phyloP scores from a whole-genome alignment of 64 coral and sea anemone species.

The Astreopora myriophthalma region DNA sequence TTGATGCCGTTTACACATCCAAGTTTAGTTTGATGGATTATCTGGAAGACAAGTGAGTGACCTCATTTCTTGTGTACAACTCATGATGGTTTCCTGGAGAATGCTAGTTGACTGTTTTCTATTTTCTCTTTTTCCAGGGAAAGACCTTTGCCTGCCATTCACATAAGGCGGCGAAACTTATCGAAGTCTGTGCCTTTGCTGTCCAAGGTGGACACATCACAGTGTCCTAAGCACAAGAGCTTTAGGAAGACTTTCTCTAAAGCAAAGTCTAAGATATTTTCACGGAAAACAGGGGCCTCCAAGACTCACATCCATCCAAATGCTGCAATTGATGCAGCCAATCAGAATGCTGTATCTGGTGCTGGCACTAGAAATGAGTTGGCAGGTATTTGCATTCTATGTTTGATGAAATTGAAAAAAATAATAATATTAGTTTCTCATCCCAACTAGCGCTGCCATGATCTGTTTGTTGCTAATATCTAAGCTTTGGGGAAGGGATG shows the following conservation, averaged over 20 bases:
- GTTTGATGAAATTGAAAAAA: no score
- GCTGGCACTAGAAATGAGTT: constrained; percentile 74
- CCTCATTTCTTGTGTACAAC: no score
- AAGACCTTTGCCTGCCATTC: constrained; percentile 77
- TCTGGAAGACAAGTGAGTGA: constrained; percentile 92
- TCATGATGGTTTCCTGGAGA: no score
- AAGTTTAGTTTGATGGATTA: constrained; percentile 98
- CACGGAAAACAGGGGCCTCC: constrained; percentile 71
- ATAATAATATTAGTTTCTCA: no score
- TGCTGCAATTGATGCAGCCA: constrained; percentile 35
- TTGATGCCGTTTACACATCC: constrained; percentile 77
- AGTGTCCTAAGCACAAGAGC: constrained; percentile 83
- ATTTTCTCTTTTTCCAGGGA: constrained; percentile 56
- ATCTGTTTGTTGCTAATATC: no score
- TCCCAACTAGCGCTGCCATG: no score
- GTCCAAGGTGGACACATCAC: constrained; percentile 71
- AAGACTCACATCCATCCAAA: constrained; percentile 36
- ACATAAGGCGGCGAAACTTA: constrained; percentile 54
- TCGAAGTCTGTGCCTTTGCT: constrained; percentile 59
- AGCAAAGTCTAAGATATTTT: constrained; percentile 94
- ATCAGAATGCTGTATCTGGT: constrained; percentile 60
- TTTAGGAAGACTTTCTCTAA: constrained; percentile 90
- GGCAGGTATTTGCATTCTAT: not conserved
- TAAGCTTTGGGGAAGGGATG: no score
- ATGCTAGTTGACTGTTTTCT: not conserved